Evolutionary conservation across 1,140 invertebrate species (phyloP).

Genomic region (Megalopta genalis): DNA sequence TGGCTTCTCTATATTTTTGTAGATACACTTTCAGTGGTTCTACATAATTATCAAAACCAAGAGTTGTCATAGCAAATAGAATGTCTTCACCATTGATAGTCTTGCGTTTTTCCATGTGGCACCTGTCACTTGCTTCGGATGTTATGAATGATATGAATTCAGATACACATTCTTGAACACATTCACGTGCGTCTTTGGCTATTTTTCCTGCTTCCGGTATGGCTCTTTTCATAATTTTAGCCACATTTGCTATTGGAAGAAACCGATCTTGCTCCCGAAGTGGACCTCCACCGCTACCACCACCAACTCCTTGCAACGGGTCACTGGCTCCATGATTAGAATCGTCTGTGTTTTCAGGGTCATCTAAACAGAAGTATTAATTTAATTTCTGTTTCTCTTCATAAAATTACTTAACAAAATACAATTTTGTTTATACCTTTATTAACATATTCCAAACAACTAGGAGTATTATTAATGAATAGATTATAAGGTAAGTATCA

Average conservation of each 20-base stretch:
- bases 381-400: background rate
- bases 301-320: conserved; percentile 80
- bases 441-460: no score
- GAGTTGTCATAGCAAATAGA: conserved; percentile 96
- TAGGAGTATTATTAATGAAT: no score
- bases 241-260: conserved; percentile 98
- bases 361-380: conserved; percentile 64
- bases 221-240: conserved; percentile 99
- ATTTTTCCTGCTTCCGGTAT: conserved; percentile 98
- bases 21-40: conserved; percentile 97
- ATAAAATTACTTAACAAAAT: background rate
- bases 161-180: conserved; percentile 99
- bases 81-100: conserved; percentile 99
- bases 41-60: conserved; percentile 99
- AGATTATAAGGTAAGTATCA: no score
- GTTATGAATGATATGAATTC: conserved; percentile 99
- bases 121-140: conserved; percentile 97
- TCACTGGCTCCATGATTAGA: conserved; percentile 82
- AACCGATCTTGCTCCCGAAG: conserved; percentile 96
- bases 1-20: conserved; percentile 96
- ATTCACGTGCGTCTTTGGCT: conserved; percentile 99
- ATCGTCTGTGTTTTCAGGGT: conserved; percentile 87
- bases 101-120: conserved; percentile 98
- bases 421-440: no score
- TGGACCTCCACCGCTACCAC: conserved; percentile 79